Evolutionary conservation across 2,888 invertebrate species (phyloP), one percentile per base, ranked within the genome.

Genomic region (Uloborus plumipes): DNA sequence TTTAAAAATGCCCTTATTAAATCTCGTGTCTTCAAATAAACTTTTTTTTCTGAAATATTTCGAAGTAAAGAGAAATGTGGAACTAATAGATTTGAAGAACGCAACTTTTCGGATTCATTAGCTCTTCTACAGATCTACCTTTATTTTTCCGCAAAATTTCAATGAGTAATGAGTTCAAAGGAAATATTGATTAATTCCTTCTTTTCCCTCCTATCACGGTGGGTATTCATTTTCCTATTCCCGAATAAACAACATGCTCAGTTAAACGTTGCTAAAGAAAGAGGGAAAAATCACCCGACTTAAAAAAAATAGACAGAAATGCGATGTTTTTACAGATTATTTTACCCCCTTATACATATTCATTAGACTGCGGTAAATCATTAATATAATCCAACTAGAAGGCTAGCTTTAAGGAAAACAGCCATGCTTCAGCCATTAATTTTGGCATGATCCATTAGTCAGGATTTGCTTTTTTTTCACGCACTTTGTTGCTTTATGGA

Each of bases 321-420:
- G 65, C 71, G 66, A 72, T 66, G 71, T 72, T 65, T 70, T 70
- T 71, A 71, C 78, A 66, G 78, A 78, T 66, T 71, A 78, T 70
- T 58, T 67, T 39, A 26, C 69, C 51, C 31, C 20, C 77, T 51
- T 71, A 78, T 78, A 78, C 78, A 78, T 78, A 78, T 78, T 78
- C 78, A 78, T 78, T 78, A 78, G 71, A 16, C 26, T 39, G 39
- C 31, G 39, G 71, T 78, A 78, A 78, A 78, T 78, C 78, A 78
- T 78, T 78, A 78, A 78, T 78, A 72, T 65, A 78, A 78, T 72
- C 78, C 71, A 66, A 78, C 71, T 78, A 58, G 15, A 59, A n/a
- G 50, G 65, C 55, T 78, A 71, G 55, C 51, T 71, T 53, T 55
- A 70, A 70, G 69, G 76, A 64, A 66, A 59, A n/a, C 55, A 78